A percentile compares a stretch with the other conserved stretches of the same genome.
Conservation (phyloP, 2,888 invertebrate species). For the Luperina nickerlii region DNA sequence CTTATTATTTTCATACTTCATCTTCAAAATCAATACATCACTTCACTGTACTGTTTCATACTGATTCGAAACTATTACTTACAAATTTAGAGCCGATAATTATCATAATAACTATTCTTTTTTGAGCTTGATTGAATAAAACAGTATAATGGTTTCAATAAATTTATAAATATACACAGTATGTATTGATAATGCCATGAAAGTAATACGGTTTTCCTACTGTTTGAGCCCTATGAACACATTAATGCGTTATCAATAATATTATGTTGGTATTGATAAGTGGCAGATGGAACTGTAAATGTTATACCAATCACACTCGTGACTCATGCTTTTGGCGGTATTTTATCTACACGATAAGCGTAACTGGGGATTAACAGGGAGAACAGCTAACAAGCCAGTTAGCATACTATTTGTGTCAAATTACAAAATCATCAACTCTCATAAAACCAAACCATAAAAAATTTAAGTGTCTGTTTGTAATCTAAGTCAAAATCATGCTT, state of each 20-base stretch:
- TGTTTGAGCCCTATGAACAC: conserved; percentile 34
- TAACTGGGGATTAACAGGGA: conserved; percentile 50
- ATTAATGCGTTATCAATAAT: conserved; percentile 52
- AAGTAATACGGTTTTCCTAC: conserved; percentile 55
- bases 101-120: conserved; percentile 1
- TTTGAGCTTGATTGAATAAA: neutral
- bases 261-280: conserved; percentile 60
- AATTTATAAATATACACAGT: conserved; percentile 32
- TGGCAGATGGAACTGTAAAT: conserved; percentile 51
- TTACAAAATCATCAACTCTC: conserved; percentile 30
- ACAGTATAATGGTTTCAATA: conserved; percentile 18
- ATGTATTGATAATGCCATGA: conserved; percentile 26
- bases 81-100: neutral
- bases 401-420: conserved; percentile 27
- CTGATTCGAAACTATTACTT: neutral
- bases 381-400: conserved; percentile 15
- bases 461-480: neutral
- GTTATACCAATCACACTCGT: conserved; percentile 34
- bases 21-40: conserved; percentile 24
- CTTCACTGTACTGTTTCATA: neutral
- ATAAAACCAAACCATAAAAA: neutral
- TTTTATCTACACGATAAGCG: conserved; percentile 50
- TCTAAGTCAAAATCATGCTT: too few species aligned
- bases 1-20: neutral
- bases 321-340: conserved; percentile 44